Conservation (phyloP, 2,113 vertebrate species). For the Bujurquina vittata region DNA sequence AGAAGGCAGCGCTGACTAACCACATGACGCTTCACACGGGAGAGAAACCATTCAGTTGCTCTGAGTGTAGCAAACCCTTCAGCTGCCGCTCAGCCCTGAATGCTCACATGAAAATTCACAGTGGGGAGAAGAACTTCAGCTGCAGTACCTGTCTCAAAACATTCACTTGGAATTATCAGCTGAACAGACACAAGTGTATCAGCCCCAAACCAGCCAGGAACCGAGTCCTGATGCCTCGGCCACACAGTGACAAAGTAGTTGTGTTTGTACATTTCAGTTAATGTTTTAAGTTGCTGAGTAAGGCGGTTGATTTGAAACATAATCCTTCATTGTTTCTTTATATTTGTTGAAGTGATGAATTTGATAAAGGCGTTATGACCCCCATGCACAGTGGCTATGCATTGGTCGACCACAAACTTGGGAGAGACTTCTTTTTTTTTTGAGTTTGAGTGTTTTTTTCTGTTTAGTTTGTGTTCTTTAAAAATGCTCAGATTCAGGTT, state of each 20-base stretch:
- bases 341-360: background rate
- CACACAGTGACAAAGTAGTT: background rate
- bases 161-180: constrained; percentile 24
- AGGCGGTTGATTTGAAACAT: background rate
- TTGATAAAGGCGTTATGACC: no score
- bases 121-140: constrained; percentile 29
- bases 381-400: background rate
- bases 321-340: background rate
- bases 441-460: background rate
- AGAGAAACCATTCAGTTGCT: constrained; percentile 25
- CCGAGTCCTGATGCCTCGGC: background rate
- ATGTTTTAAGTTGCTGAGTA: background rate
- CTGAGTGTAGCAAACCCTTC: constrained; percentile 18
- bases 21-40: constrained; percentile 21
- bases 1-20: constrained; percentile 15
- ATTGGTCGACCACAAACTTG: background rate
- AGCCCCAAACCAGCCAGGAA: background rate
- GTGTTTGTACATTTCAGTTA: background rate
- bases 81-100: constrained; percentile 46
- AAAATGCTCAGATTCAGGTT: background rate
- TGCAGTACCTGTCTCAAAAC: constrained; percentile 21
- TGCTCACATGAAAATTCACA: constrained; percentile 56
- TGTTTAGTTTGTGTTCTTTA: background rate
- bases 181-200: constrained; percentile 24
- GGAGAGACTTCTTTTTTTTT: no score